Percentiles rank a stretch among this genome's conserved stretches.
Conservation (phyloP, 2,113 vertebrate species). For the Austrofundulus limnaeus region DNA sequence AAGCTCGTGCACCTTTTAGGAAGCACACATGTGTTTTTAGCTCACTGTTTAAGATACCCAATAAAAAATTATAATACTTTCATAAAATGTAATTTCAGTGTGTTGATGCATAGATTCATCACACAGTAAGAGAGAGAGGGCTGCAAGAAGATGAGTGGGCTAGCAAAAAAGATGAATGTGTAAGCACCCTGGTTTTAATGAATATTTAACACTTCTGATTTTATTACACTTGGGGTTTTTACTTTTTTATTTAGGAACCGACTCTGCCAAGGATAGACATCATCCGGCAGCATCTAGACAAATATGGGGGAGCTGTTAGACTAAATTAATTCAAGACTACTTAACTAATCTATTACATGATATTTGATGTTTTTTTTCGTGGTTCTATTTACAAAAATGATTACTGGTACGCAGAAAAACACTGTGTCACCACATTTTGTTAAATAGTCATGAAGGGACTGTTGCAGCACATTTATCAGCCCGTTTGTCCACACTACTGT, state of each 20-base stretch:
- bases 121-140: neutral
- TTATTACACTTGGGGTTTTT: neutral
- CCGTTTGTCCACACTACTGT: neutral
- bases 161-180: neutral
- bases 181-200: neutral
- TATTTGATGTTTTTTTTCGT: neutral
- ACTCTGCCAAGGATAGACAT: neutral
- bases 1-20: neutral
- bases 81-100: neutral
- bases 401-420: neutral
- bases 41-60: neutral
- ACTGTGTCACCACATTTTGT: neutral
- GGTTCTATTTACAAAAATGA: neutral
- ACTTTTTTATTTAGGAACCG: neutral
- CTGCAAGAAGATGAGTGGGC: neutral
- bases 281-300: neutral
- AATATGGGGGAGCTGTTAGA: neutral
- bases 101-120: neutral
- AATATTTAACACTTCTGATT: constrained; percentile 4
- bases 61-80: neutral
- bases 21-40: neutral
- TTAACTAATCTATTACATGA: neutral
- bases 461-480: neutral
- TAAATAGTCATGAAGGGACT: neutral
- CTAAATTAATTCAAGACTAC: neutral